A percentile compares a stretch with the other conserved stretches of the same genome.
Evolutionary conservation across 2,797 vertebrate genomes (phyloP).

Genomic region (Pagetopsis macropterus): DNA sequence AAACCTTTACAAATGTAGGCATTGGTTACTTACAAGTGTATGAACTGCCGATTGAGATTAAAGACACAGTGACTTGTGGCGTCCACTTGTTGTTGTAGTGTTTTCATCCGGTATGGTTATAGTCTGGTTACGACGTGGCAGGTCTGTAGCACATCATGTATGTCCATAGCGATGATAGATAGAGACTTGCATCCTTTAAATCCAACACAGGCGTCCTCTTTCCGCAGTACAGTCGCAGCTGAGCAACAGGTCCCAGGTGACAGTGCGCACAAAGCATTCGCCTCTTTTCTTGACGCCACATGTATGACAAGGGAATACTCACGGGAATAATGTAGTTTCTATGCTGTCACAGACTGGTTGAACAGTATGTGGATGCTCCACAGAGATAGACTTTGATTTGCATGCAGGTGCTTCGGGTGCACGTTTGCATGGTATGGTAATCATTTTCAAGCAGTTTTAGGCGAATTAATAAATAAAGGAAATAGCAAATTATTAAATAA

Average conservation of each 20-base stretch:
- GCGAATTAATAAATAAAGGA: not conserved
- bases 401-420: constrained; percentile 39
- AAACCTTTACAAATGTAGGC: not conserved
- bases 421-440: constrained; percentile 29
- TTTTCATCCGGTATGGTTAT: constrained; percentile 43
- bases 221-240: constrained; percentile 16
- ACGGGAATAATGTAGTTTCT: not conserved
- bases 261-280: constrained; percentile 50
- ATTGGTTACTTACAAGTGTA: constrained; percentile 55
- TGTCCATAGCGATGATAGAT: constrained; percentile 10
- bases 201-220: not conserved
- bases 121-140: not conserved
- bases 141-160: constrained; percentile 7
- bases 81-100: constrained; percentile 13
- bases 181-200: constrained; percentile 14
- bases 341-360: not conserved
- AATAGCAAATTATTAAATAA: not conserved
- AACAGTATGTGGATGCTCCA: not conserved
- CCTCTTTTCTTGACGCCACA: not conserved
- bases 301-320: not conserved
- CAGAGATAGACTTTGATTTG: constrained; percentile 44
- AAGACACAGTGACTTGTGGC: constrained; percentile 7
- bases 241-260: constrained; percentile 69
- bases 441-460: not conserved
- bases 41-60: constrained; percentile 6